Conservation (phyloP, 2,888 invertebrate species). For the Pelosia muscerda region DNA sequence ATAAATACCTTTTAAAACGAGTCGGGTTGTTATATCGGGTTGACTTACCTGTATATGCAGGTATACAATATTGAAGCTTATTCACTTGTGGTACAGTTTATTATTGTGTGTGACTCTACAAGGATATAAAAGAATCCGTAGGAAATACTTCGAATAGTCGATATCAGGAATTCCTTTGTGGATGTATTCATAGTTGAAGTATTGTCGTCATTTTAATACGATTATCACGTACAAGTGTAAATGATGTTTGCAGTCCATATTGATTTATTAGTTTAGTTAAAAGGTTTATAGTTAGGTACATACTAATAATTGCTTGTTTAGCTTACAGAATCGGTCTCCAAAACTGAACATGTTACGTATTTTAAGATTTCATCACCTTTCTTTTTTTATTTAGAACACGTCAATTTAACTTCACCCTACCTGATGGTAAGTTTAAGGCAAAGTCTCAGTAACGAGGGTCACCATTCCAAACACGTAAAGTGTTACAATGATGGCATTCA, state of each 20-base stretch:
- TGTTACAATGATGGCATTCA: no score
- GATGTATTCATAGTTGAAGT: conserved; percentile 52
- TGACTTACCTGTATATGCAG: conserved; percentile 34
- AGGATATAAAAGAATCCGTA: conserved; percentile 54
- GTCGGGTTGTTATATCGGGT: conserved; percentile 15
- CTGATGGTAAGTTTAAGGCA: no score
- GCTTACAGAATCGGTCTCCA: no score
- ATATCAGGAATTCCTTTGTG: conserved; percentile 68
- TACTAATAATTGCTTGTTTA: no score
- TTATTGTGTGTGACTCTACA: conserved; percentile 24
- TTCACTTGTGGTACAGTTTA: conserved; percentile 24
- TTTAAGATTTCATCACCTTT: no score
- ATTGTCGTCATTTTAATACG: conserved; percentile 1
- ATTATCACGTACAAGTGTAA: neutral
- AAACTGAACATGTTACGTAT: no score
- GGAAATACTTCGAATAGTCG: conserved; percentile 63
- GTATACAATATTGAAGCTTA: conserved; percentile 11
- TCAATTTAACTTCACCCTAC: no score
- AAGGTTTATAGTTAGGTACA: no score
- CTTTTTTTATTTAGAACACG: no score
- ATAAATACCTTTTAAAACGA: conserved; percentile 29
- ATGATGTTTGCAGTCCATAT: neutral
- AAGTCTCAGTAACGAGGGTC: no score
- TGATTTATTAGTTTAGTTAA: no score
- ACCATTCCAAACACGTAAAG: no score